Evolutionary conservation across 1,140 invertebrate species (phyloP), one percentile per base, ranked within the genome.

Genomic region (Cotesia chilonis): DNA sequence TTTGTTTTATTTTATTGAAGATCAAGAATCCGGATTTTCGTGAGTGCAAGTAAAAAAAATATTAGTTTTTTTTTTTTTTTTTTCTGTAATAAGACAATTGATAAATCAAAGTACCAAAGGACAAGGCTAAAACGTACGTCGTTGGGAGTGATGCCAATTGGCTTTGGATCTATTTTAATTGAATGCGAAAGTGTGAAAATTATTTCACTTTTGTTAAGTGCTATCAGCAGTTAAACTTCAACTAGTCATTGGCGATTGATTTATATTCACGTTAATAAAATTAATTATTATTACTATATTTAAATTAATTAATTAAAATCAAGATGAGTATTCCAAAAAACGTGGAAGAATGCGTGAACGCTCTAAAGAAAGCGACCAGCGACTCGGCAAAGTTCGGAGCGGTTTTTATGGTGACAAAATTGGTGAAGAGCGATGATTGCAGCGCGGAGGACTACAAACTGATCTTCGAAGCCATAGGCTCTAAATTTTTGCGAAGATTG

Each of bases 381-480:
- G 95, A 96, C 84, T 96, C 94, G 0, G 95, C 97, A 86, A 96
- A 96, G 85, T 95, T 97, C 84, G 95, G 95, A 5, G 94, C 92
- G 0, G 87, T 97, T 2, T 95, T 96, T 81, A 92, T 96, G 91
- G 94, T 96, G 36, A 95, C 95, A 0, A 96, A 96, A 84, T 80
- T 96, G 64, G 90, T 96, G 5, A 94, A 94, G 83, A 91, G 90
- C 68, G 92, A 93, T 79, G 92, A 95, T 76, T 93, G 94, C 79
- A 91, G 90, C 71, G 82, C 90, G 1, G 83, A 86, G 7, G 89
- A 91, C 6, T 94, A 94, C 78, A 92, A 92, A 79, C 87, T 92
- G n/a, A 85, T 97, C 0, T 96, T 96, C 79, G 93, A 96, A 86
- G 93, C 93, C 0, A 96, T 97, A 75, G 95, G 95, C 1, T 93